Conservation (phyloP, 2,113 vertebrate species). For the Phalacrocorax brasilianus region DNA sequence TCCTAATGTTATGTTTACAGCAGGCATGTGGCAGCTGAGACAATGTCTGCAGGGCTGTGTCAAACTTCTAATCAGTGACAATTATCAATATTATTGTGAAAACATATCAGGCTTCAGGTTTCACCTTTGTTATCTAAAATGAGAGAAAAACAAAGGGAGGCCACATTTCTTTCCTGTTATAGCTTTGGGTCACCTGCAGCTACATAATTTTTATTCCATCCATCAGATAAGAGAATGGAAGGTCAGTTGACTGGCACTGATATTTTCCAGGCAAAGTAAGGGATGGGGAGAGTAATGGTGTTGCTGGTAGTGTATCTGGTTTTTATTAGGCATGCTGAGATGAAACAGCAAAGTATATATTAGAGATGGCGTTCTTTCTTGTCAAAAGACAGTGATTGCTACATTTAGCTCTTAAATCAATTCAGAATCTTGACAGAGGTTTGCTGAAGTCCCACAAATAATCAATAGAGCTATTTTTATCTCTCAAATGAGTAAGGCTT, state of each 20-base stretch:
- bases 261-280: slow-evolving; percentile 3
- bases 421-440: slow-evolving; percentile 34
- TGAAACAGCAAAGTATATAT: slow-evolving; percentile 32
- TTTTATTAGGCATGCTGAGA: slow-evolving; percentile 36
- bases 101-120: neutral
- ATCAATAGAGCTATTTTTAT: slow-evolving; percentile 25
- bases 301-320: slow-evolving; percentile 25
- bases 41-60: neutral
- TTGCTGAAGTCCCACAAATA: slow-evolving; percentile 40
- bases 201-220: neutral
- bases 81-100: neutral
- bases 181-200: neutral
- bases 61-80: neutral
- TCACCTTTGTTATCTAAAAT: neutral
- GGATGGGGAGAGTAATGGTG: neutral
- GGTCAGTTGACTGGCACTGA: neutral
- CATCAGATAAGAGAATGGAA: neutral
- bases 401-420: slow-evolving; percentile 36
- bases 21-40: neutral
- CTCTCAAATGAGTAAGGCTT: neutral
- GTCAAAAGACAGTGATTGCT: slow-evolving; percentile 31
- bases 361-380: neutral
- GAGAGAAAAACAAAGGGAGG: neutral
- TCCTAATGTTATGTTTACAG: neutral
- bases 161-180: neutral